Base-by-base conservation (phyloP, 2,797 vertebrate genomes). In the Protonibea diacanthus region DNA sequence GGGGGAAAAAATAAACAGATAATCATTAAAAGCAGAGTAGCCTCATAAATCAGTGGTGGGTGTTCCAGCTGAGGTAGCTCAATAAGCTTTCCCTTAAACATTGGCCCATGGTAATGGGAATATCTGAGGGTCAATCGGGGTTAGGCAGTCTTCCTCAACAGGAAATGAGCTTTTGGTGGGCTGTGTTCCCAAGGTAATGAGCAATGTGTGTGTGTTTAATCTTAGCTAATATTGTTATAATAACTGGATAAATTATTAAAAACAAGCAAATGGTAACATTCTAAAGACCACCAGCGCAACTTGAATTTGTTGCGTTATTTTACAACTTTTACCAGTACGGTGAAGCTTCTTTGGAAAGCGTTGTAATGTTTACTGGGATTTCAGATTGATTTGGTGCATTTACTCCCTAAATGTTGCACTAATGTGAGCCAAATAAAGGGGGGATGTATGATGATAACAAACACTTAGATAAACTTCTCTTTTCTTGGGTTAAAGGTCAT, bases 161-260 rank as follows among this genome's bases (percentile, higher is more conserved):
- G 96, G 96, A 96, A 96, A 96, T 96, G 93, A 96, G 95, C 93
- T 96, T 95, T 95, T 92, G 92, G 90, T 91, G 89, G 90, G 91
- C 93, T 95, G 93, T 95, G 94, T 94, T 96, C 95, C 93, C 94
- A 95, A 95, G 94, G 95, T 95, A 96, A 96, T 96, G 95, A 95
- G 92, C 91, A 92, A 85, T 90, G 87, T 89, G 91, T 93, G 84
- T 94, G 93, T 95, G 93, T 96, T 95, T 95, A 95, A 96, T 96
- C 93, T 94, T 89, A 89, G 95, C 95, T 95, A 96, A 96, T 96
- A 95, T 95, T 95, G 94, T 95, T 95, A 95, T 94, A 96, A 96
- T 95, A 96, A 95, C 93, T 89, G 81, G 92, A 95, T 96, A 91
- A 96, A 96, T 96, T 95, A 96, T 96, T 96, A 93, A 96, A 96